These are phyloP conservation scores for Scolopax rusticola DNA, from an alignment of 2,797 vertebrate genomes.

Conservation along the genomic window DNA sequence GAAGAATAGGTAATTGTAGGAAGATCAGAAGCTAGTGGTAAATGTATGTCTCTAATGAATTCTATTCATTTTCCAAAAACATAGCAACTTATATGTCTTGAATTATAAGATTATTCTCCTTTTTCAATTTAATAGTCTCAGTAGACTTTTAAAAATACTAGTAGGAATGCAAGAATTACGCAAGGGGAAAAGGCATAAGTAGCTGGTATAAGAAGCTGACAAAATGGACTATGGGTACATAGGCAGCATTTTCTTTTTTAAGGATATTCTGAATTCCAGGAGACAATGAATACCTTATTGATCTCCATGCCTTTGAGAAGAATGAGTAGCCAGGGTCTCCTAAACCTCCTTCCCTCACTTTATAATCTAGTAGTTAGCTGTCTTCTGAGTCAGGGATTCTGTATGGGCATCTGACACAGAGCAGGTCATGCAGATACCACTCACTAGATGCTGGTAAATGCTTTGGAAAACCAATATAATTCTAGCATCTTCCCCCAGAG, in stretches of 20 bases:
- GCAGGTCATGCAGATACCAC: neutral
- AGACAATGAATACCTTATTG: neutral
- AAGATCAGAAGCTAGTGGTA: constrained; percentile 24
- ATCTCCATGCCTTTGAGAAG: neutral
- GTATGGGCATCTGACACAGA: neutral
- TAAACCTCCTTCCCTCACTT: neutral
- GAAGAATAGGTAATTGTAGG: constrained; percentile 31
- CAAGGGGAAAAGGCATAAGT: neutral
- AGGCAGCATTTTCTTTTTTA: neutral
- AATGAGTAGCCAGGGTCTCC: neutral
- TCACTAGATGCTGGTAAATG: neutral
- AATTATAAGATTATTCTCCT: neutral
- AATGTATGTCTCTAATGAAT: constrained; percentile 28
- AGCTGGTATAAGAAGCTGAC: neutral
- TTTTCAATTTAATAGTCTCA: neutral
- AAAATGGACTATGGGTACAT: neutral
- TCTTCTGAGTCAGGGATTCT: neutral
- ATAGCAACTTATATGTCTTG: neutral
- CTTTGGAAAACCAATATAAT: neutral
- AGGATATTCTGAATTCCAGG: neutral
- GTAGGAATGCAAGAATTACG: neutral
- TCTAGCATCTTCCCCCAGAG: neutral
- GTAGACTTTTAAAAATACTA: neutral
- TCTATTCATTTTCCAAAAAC: constrained; percentile 33
- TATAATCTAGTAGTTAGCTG: neutral